Conservation (phyloP, 2,888 invertebrate genomes). For the Eristalis arbustorum region DNA sequence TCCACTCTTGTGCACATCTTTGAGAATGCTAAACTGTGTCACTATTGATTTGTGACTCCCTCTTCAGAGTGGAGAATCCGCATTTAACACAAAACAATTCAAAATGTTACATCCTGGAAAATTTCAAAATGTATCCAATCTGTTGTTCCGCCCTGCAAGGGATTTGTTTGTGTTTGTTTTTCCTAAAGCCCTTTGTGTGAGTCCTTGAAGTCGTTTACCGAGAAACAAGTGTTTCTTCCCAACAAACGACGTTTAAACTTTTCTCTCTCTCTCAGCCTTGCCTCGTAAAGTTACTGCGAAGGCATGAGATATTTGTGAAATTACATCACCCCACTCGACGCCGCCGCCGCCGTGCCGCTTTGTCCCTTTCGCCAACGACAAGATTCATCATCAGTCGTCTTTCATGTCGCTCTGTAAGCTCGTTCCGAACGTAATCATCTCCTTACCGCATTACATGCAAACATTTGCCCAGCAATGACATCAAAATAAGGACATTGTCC, state of each 20-base stretch:
- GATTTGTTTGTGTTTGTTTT: too few relatives aligned
- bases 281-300: not conserved
- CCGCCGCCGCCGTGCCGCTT: not conserved
- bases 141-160: too few relatives aligned
- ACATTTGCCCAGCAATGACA: constrained; percentile 30
- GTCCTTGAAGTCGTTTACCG: too few relatives aligned
- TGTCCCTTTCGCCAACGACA: not conserved
- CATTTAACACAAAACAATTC: too few relatives aligned
- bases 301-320: not conserved
- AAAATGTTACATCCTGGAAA: too few relatives aligned
- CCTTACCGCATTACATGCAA: constrained; percentile 23
- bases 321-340: not conserved
- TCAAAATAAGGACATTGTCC: constrained; percentile 35
- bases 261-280: not conserved
- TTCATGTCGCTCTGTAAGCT: not conserved
- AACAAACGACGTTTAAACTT: constrained; percentile 3
- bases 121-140: too few relatives aligned
- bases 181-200: too few relatives aligned
- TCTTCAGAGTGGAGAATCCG: too few relatives aligned
- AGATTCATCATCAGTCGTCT: not conserved
- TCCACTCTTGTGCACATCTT: too few relatives aligned
- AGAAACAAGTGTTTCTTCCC: too few relatives aligned
- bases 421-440: constrained; percentile 15
- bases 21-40: too few relatives aligned
- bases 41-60: too few relatives aligned